A percentile compares a stretch with the other conserved stretches of the same genome.
Conservation (phyloP, 2,888 invertebrate species). For the Drosophila suboccidentalis region DNA sequence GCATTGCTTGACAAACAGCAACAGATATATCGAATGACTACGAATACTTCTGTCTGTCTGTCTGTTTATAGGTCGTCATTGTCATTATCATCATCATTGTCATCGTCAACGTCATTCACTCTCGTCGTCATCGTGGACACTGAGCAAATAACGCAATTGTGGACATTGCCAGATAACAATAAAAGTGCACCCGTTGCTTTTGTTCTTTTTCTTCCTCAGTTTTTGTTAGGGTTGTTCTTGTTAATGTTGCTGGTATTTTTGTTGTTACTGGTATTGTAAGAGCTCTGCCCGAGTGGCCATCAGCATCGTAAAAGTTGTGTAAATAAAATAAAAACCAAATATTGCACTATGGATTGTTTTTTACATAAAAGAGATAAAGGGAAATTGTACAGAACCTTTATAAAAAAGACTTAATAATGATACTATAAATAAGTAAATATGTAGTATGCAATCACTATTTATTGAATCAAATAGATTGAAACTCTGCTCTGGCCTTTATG, state of each 20-base stretch:
- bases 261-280: conserved; percentile 28
- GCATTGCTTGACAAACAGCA: conserved; percentile 25
- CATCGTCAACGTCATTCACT: conserved; percentile 31
- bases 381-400: background rate
- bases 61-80: conserved; percentile 52
- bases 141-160: conserved; percentile 74
- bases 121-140: conserved; percentile 47
- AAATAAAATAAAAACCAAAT: conserved; percentile 59
- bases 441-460: too few species aligned
- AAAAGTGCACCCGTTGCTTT: conserved; percentile 60
- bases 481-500: too few species aligned
- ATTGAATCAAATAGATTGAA: too few species aligned
- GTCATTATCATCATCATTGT: conserved; percentile 8
- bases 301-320: conserved; percentile 50
- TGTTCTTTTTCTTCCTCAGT: conserved; percentile 3
- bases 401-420: background rate
- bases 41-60: background rate
- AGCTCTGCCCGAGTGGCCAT: conserved; percentile 43
- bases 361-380: background rate
- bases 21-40: conserved; percentile 15
- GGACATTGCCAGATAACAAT: conserved; percentile 76
- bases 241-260: conserved; percentile 27
- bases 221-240: conserved; percentile 14
- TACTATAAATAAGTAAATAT: too few species aligned
- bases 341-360: conserved; percentile 38